A percentile compares a stretch with the other conserved stretches of the same genome.
phyloP scores from a whole-genome alignment of 2,888 invertebrate species.

The Eumerus sabulonum region DNA sequence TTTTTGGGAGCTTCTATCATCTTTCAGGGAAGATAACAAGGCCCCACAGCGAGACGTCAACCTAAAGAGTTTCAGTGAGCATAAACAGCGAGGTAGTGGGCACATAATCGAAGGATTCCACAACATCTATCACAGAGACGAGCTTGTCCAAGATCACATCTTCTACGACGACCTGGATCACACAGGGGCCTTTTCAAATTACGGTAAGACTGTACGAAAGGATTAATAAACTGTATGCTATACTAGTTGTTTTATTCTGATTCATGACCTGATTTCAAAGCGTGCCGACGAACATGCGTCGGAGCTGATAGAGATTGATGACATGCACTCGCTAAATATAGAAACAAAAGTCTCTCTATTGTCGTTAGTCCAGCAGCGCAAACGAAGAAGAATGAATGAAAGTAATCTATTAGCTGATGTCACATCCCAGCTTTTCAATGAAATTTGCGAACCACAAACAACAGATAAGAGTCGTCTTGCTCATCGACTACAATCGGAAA shows the following conservation, averaged over 20 bases:
- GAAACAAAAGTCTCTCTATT: neutral
- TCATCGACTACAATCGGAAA: slow-evolving; percentile 18
- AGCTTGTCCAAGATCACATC: slow-evolving; percentile 91
- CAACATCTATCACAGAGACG: slow-evolving; percentile 91
- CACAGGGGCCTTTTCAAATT: slow-evolving; percentile 87
- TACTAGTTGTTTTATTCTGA: neutral
- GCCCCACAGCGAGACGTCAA: neutral
- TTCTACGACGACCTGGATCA: slow-evolving; percentile 92
- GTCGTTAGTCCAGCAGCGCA: neutral
- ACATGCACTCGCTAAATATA: too few relatives aligned
- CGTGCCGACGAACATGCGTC: neutral
- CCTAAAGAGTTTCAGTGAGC: slow-evolving; percentile 78
- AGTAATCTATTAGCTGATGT: neutral
- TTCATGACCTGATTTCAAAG: neutral
- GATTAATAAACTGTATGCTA: slow-evolving; percentile 19
- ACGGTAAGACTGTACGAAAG: slow-evolving; percentile 80
- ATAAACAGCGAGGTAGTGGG: slow-evolving; percentile 89
- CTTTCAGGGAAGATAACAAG: neutral
- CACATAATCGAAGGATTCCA: slow-evolving; percentile 90
- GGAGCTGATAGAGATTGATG: too few relatives aligned
- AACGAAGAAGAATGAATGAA: too few relatives aligned
- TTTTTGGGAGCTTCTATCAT: slow-evolving; percentile 29
- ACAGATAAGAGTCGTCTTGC: slow-evolving; percentile 15
- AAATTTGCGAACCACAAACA: slow-evolving; percentile 20
- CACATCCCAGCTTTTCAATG: neutral